Evolutionary conservation across 2,888 invertebrate species (phyloP).

Genomic region (Cinara cedri): DNA sequence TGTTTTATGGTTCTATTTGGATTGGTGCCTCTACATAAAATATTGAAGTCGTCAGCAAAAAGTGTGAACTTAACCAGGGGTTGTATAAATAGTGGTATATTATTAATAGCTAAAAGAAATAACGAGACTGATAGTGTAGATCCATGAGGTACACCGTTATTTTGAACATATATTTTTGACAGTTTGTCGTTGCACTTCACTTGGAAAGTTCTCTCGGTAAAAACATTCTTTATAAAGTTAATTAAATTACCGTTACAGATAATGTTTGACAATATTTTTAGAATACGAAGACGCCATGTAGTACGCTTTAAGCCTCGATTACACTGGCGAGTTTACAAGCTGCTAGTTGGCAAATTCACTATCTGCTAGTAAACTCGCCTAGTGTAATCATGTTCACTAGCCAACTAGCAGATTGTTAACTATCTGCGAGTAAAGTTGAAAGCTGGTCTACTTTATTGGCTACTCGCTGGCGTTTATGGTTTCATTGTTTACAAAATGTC

Average conservation of each 20-base stretch:
- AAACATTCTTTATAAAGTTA: background rate
- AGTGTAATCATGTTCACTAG: background rate
- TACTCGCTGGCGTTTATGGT: slow-evolving; percentile 14
- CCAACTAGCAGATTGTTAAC: slow-evolving; percentile 19
- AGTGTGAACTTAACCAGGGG: background rate
- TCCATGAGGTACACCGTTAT: background rate
- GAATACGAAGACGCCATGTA: background rate
- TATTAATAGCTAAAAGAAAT: background rate
- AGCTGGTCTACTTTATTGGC: slow-evolving; percentile 26
- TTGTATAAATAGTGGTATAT: background rate
- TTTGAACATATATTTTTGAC: background rate
- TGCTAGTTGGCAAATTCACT: no score
- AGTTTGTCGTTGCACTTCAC: background rate
- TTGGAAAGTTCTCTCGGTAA: background rate
- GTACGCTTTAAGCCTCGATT: background rate
- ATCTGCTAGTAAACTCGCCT: slow-evolving; percentile 17
- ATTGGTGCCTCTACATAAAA: background rate
- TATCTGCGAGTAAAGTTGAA: slow-evolving; percentile 28
- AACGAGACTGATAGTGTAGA: background rate
- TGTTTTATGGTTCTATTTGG: background rate
- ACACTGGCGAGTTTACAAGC: no score
- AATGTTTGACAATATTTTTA: background rate
- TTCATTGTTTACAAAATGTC: background rate
- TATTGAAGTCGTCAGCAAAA: slow-evolving; percentile 1
- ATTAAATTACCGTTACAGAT: background rate